A percentile compares a stretch with the other conserved stretches of the same genome.
phyloP scores from a whole-genome alignment of 2,888 invertebrate species.

The Furcula furcula region DNA sequence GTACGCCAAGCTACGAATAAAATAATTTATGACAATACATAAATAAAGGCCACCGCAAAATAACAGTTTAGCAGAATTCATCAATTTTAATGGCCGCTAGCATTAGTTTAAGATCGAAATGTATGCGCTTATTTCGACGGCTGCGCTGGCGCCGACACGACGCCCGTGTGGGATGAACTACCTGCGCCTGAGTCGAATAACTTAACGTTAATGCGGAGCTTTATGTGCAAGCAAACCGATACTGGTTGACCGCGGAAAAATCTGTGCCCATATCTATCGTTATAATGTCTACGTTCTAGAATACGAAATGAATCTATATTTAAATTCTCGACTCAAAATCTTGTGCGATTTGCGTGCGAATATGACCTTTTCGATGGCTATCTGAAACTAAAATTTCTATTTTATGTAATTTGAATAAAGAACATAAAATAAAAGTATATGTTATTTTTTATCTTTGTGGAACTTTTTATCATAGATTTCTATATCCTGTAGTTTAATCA shows the following conservation, averaged over 20 bases:
- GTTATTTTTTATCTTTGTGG: too few relatives aligned
- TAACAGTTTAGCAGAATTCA: conserved; percentile 28
- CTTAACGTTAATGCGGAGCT: conserved; percentile 25
- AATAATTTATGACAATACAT: conserved; percentile 4
- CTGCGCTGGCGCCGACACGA: conserved; percentile 27
- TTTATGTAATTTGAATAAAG: too few relatives aligned
- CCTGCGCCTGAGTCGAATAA: conserved; percentile 32
- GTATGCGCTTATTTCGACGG: conserved; percentile 17
- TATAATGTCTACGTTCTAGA: neutral
- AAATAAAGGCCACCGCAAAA: conserved; percentile 25
- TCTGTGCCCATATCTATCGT: neutral
- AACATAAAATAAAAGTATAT: too few relatives aligned
- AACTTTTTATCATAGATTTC: too few relatives aligned
- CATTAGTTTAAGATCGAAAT: conserved; percentile 30
- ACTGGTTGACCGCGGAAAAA: conserved; percentile 1
- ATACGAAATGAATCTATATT: neutral
- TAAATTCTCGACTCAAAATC: neutral
- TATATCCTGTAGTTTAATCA: too few relatives aligned
- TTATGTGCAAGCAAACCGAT: conserved; percentile 3
- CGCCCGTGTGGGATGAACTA: conserved; percentile 39
- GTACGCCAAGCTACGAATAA: conserved; percentile 13
- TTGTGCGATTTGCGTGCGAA: neutral
- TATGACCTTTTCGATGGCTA: neutral
- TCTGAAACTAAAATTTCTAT: too few relatives aligned
- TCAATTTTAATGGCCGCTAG: conserved; percentile 34